These are phyloP conservation scores for Sparidentex hasta DNA, from an alignment of 2,797 vertebrate species.

Conservation along the genomic window DNA sequence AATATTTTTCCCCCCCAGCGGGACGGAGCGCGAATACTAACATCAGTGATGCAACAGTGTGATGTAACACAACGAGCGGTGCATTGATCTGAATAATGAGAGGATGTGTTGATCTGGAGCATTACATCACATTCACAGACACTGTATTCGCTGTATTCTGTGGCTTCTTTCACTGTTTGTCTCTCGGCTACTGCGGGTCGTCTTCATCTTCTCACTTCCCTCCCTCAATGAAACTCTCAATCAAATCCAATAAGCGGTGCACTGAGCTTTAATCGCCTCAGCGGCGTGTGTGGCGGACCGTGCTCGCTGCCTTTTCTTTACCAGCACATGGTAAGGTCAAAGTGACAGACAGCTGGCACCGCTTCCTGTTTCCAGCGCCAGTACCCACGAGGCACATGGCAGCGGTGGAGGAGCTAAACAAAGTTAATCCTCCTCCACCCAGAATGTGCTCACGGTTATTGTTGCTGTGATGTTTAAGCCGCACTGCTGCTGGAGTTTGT, in stretches of 20 bases:
- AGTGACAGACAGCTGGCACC: constrained; percentile 24
- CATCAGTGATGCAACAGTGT: constrained; percentile 47
- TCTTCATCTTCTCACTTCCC: constrained; percentile 30
- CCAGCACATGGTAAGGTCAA: constrained; percentile 1
- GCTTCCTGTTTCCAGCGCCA: constrained; percentile 30
- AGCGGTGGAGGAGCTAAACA: not conserved
- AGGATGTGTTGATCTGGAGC: constrained; percentile 2
- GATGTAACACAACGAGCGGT: constrained; percentile 42
- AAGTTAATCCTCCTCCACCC: not conserved
- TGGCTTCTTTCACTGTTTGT: not conserved
- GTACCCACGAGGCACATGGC: constrained; percentile 26
- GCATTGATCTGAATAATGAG: constrained; percentile 33
- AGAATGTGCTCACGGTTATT: not conserved
- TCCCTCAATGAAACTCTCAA: constrained; percentile 46
- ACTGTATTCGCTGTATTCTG: constrained; percentile 15
- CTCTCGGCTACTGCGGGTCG: not conserved
- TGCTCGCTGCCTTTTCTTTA: constrained; percentile 24
- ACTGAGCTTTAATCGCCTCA: constrained; percentile 49
- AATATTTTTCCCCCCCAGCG: not conserved
- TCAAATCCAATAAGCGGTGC: constrained; percentile 51
- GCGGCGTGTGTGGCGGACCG: constrained; percentile 27
- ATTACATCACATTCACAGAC: constrained; percentile 38
- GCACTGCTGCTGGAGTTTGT: not conserved
- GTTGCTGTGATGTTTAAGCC: not conserved
- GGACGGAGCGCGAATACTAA: constrained; percentile 14